Evolutionary conservation across 2,113 vertebrate genomes (phyloP), one percentile per base, ranked within the genome.

Genomic region (human): DNA sequence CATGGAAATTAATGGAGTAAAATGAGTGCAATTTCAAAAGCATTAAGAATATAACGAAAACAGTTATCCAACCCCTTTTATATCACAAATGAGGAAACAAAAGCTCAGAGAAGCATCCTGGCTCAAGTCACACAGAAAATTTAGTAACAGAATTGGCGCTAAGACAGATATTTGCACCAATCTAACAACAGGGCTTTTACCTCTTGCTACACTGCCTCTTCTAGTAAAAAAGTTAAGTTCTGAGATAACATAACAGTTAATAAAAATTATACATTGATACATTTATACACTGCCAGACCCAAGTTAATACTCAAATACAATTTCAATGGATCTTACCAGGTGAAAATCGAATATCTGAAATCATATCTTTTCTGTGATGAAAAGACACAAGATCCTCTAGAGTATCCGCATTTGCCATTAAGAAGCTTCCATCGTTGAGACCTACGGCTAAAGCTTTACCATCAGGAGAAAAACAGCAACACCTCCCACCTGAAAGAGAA

Each of bases 291-390:
- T 92, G 52, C 35, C 79, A 97, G 80, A 6, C 2, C 61, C 52
- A 84, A 78, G 22, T 96, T 90, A 93, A 83, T 66, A 27, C 92
- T 89, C 25, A 97, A 96, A 1, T 6, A 75, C 50, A 22, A 96
- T 89, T 86, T 80, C 61, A 78, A 43, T 83, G 8, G 5, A 91
- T 80, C 57, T 98, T 96, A 99, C 99, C 99, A 99, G 99, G 99
- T 96, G 99, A 99, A 98, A 99, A 99, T 96, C 99, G 98, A 96
- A 99, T 99, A 97, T 99, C 99, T n/a, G 99, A 99, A 99, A 99
- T 99, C 98, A 99, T 98, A 97, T 99, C 99, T 98, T 99, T 99
- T 98, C 99, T 99, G 96, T 99, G 99, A 97, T 99, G 99, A 98
- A 99, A 99, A 93, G 99, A 99, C 93, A 99, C 99, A 90, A 99